These are phyloP conservation scores for Sardina pilchardus DNA, from an alignment of 2,113 vertebrate species.

Conservation along the genomic window DNA sequence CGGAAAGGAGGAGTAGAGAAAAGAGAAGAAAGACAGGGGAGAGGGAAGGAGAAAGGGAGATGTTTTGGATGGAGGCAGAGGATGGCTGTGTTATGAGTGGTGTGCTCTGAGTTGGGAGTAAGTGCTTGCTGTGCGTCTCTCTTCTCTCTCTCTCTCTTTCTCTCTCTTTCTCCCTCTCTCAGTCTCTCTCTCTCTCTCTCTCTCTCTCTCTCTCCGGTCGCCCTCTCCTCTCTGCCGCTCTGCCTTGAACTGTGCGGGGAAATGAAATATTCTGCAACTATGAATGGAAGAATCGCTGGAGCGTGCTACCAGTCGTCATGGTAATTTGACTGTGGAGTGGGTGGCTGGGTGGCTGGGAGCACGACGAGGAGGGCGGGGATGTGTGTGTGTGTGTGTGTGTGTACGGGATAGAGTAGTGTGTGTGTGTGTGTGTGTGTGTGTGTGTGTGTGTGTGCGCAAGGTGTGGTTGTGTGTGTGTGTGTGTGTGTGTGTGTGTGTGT, in stretches of 20 bases:
- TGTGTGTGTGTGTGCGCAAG: neutral
- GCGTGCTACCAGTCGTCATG: neutral
- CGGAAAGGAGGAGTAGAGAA: neutral
- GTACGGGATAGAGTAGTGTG: neutral
- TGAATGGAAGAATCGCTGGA: neutral
- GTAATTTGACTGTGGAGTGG: neutral
- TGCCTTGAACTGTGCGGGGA: neutral
- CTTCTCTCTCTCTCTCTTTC: conserved; percentile 2
- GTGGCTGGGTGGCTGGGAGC: neutral
- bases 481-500: neutral
- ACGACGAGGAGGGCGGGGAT: neutral
- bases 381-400: neutral
- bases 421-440: neutral
- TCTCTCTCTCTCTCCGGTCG: neutral
- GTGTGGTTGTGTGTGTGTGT: neutral
- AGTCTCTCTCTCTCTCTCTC: conserved; percentile 5
- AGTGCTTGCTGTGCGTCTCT: neutral
- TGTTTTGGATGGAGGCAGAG: neutral
- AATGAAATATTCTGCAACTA: neutral
- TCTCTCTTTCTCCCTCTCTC: neutral
- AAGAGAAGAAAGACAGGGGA: neutral
- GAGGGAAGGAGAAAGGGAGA: neutral
- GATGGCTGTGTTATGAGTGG: neutral
- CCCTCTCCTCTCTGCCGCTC: neutral
- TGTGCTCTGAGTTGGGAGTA: neutral